Base-by-base conservation (phyloP, 1,140 invertebrate species). In the Drosophila seguyi region DNA sequence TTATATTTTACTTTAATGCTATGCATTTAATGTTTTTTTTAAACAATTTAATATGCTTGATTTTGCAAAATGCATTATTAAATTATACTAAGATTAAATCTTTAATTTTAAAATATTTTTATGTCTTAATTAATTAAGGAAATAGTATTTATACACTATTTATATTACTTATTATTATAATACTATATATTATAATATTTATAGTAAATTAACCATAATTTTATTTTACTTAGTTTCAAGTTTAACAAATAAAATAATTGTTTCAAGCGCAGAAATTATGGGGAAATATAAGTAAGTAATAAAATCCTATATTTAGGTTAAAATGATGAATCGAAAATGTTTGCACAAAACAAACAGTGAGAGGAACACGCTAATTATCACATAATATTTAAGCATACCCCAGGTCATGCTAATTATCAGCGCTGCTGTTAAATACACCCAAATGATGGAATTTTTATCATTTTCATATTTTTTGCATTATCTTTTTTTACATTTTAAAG, bases 311-410 rank as follows among this genome's bases (percentile, higher is more conserved):
- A 48, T 31, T 48, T 29, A 31, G 16, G 16, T 29, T 48, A 48
- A 50, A 22, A 22, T 25, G 20, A 57, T 39, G 25, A 36, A 25
- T 38, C 13, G 4, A 39, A 53, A 60, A 53, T 55, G 29, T 25
- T 36, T 36, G 22, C 48, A 56, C n/a, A 61, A 22, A 31, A 22
- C 45, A 62, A 62, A 57, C 59, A 38, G n/a, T 20, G 48, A 57
- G 53, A 62, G 22, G 48, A 62, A 39, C 27, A 18, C 36, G n/a
- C 25, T 57, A 62, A 62, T 62, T 62, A 39, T 56, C 59, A 38
- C 48, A 62, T 29, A 62, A 62, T 62, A 62, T 61, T 56, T 56
- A 56, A 25, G 34, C 53, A 56, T 56, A 56, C 5, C 53, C 53
- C 53, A 56, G 53, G 53, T 56, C 53, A 56, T 56, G 53, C 29